Evolutionary conservation across 2,888 invertebrate genomes (phyloP), one percentile per base, ranked within the genome.

Genomic region (Euplexia lucipara): DNA sequence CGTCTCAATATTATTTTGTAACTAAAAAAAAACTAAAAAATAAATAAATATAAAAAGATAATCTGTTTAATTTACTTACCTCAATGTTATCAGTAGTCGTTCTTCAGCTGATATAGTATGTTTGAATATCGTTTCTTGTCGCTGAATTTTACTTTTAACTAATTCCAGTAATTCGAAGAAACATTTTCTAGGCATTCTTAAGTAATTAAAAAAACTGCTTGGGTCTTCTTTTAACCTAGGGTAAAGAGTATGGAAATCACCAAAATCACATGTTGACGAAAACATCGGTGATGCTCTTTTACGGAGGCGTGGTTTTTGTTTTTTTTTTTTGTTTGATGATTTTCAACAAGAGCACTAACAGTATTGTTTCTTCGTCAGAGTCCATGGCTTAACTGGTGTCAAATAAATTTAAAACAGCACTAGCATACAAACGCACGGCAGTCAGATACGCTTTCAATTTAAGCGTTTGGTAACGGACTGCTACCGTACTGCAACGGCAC

Each of bases 171-270:
- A 41, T 68, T 68, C 68, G 32, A 48, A 54, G 44, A 69, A 69
- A 68, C 62, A 68, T 42, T 65, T 48, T 54, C 59, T 59, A 59
- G 65, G 42, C 42, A 54, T 34, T 45, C 44, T 56, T 45, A 34
- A 34, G 34, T 45, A 45, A 44, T 44, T 52, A 64, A 64, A 57
- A 64, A 52, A 51, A 41, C 26, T 52, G 57, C 52, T 52, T 44
- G 56, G 35, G 22, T 47, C 45, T 66, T 60, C 26, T 70, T 58
- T 65, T 53, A 71, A 48, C 51, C 67, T 63, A 57, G 67, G 59
- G 64, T 64, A 64, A 68, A 69, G 64, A 57, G 49, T 59, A 69
- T 59, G 32, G 57, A 63, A 69, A 59, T 69, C 16, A 68, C 68
- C 63, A 49, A 9, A 57, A 51, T 60, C 32, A 60, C 1, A 60